Evolutionary conservation across 64 coral and sea anemone species (phyloP), one percentile per base, ranked within the genome.

Genomic region (Stichodactyla mertensii): DNA sequence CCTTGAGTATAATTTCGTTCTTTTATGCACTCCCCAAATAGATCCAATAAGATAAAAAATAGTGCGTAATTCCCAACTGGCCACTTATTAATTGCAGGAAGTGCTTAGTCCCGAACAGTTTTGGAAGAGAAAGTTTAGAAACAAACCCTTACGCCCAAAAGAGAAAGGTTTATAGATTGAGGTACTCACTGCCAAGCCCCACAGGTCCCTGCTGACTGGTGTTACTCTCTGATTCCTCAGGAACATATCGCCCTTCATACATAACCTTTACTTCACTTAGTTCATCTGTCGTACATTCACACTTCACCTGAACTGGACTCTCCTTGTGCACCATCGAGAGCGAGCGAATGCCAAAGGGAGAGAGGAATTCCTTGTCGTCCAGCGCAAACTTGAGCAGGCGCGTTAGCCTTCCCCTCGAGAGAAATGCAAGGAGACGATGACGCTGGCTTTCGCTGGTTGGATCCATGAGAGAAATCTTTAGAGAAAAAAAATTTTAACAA

Each of bases 311-410:
- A 59, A 84, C 90, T 4, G 95, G 95, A 55, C 87, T 80, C 12
- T 87, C 90, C 57, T 94, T 91, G 69, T 98, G 95, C 52, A 88
- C 93, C 55, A 78, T 69, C 15, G 95, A 98, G 13, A 98, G 18
- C 6, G 95, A 91, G 10, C 95, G 92, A 51, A 98, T 87, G 20
- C 94, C 94, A 45, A 89, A 97, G 19, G 94, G 91, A 9, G 94
- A 97, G 1, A 97, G 88, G 59, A 97, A 97, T 64, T 96, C 94
- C 18, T 96, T 81, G 16, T 97, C 91, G 71, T 97, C 82, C 26
- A 97, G 61, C 84, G 92, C 84, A 66, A 88, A 92, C 52, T 31
- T 77, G 28, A 95, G 79, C 14, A 95, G 64, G 11, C 52, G 84
- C 18, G 9, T 57, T 53, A 95, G 56, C 51, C 87, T 78, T 60